A percentile compares a stretch with the other conserved stretches of the same genome.
Evolutionary conservation across 2,797 vertebrate species (phyloP).

Genomic region (Pipistrellus pipistrellus): DNA sequence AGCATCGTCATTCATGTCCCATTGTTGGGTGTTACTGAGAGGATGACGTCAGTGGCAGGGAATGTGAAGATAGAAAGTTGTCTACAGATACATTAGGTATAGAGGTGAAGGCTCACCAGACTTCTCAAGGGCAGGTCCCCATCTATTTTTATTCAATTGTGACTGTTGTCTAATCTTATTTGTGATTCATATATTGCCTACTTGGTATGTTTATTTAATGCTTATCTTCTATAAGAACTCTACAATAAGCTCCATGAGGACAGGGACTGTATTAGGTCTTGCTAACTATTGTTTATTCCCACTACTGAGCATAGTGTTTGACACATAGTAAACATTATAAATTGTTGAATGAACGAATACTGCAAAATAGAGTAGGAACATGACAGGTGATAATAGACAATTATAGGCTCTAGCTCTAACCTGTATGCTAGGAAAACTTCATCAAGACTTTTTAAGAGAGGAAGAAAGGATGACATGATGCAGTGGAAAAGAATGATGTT

Average conservation of each 20-base stretch:
- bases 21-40: conserved; percentile 44
- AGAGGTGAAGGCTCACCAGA: background rate
- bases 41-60: conserved; percentile 70
- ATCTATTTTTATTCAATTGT: background rate
- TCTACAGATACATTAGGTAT: conserved; percentile 66
- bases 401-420: background rate
- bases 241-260: background rate
- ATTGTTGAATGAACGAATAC: background rate
- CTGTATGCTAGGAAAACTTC: background rate
- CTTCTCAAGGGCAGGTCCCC: background rate
- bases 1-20: background rate
- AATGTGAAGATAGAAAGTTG: conserved; percentile 58
- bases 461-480: background rate
- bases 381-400: background rate
- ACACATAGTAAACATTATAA: background rate
- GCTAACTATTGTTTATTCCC: background rate
- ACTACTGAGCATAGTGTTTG: background rate
- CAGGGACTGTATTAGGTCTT: background rate
- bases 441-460: conserved; percentile 38
- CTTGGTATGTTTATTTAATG: background rate
- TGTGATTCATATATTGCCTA: background rate
- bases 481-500: background rate
- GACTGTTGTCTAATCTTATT: background rate
- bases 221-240: background rate
- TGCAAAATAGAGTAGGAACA: background rate